Base-by-base conservation (phyloP, 2,113 vertebrate genomes). In the Caretta caretta region DNA sequence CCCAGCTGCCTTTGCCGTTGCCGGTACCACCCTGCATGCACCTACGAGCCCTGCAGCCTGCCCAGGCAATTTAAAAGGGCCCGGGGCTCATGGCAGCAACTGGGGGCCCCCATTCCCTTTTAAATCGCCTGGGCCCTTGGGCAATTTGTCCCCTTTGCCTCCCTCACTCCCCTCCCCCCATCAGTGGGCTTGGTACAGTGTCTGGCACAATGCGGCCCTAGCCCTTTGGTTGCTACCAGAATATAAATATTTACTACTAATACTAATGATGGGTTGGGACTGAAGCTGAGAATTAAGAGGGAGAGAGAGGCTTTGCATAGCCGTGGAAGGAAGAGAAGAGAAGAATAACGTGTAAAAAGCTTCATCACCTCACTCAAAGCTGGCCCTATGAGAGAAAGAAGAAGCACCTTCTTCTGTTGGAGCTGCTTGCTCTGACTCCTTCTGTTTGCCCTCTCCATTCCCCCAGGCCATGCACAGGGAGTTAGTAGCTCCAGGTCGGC, bases 381-480 rank as follows among this genome's bases (percentile, higher is more conserved):
- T n/a, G 25, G 16, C 9, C 22, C 17, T 38, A 59, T 10, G 10
- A 31, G 62, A 78, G 12, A 42, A 29, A 48, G 29, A 48, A 10
- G 42, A 62, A 78, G 54, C 42, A 82, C 46, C 27, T 83, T 46
- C 22, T 12, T 87, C 46, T 11, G n/a, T 50, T 12, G 49, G 20
- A 35, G 48, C 29, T 20, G 54, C 42, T 12, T 3, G 0, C 0
- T 0, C 13, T 10, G 35, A 35, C 31, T 42, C 86, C 10, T 72
- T 65, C 46, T 22, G 29, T 35, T 72, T 19, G 24, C 83, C 1
- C 7, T 46, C 62, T 27, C 46, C 10, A 25, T 38, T 48, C 16
- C 1, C 22, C 0, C 0, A 0, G 14, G 1, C 1, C 62, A 31
- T 35, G 24, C 1, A 27, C 22, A 2, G 3, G 12, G 4, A 79